A percentile compares a stretch with the other conserved stretches of the same genome.
Conservation (phyloP, 2,888 invertebrate species). For the Mesoligia furuncula region DNA sequence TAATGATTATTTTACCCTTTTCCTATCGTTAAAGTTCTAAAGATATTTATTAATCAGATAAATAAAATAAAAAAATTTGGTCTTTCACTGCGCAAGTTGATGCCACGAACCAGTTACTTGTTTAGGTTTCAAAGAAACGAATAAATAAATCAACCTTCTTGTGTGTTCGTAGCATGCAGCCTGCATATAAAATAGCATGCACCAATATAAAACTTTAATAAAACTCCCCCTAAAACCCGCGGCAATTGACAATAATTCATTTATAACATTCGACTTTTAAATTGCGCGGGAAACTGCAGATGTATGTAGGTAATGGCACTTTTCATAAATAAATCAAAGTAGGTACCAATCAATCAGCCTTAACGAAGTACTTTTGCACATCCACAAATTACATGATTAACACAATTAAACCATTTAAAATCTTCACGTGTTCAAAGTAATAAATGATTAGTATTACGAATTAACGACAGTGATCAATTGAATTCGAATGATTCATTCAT, state of each 20-base stretch:
- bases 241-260: conserved; percentile 48
- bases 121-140: neutral
- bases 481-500: conserved; percentile 81
- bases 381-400: conserved; percentile 26
- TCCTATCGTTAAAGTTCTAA: too few relatives aligned
- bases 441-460: conserved; percentile 58
- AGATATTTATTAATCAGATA: too few relatives aligned
- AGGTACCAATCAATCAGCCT: conserved; percentile 31
- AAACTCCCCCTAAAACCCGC: conserved; percentile 27
- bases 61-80: too few relatives aligned
- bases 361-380: conserved; percentile 2
- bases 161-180: conserved; percentile 19
- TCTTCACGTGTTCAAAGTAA: conserved; percentile 30
- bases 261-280: conserved; percentile 53
- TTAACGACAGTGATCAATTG: conserved; percentile 51
- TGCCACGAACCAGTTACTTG: neutral
- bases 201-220: conserved; percentile 48
- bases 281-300: conserved; percentile 45
- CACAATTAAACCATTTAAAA: conserved; percentile 48
- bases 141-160: conserved; percentile 16
- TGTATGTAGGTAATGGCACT: conserved; percentile 28
- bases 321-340: conserved; percentile 48
- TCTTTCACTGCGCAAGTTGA: neutral
- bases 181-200: conserved; percentile 47
- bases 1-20: too few relatives aligned